These are phyloP conservation scores for Protaetia brevitarsis DNA, from an alignment of 1,140 invertebrate species.

Conservation along the genomic window DNA sequence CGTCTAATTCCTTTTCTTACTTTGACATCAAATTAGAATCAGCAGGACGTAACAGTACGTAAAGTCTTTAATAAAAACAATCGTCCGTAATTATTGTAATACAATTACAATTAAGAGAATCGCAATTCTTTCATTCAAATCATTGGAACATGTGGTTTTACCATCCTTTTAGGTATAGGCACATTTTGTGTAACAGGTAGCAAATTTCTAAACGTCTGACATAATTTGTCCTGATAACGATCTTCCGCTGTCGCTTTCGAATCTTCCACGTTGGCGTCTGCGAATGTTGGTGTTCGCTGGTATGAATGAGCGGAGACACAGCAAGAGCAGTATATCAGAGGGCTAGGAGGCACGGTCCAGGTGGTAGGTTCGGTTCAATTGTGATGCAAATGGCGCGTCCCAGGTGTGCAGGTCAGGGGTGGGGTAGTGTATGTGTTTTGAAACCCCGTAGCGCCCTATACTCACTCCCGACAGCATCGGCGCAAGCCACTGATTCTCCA, in stretches of 20 bases:
- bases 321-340: conserved; percentile 10
- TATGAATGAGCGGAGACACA: conserved; percentile 19
- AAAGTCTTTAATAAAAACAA: no score
- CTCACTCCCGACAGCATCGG: conserved; percentile 12
- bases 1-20: no score
- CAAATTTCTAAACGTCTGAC: neutral
- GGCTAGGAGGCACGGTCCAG: conserved; percentile 26
- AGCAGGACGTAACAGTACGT: no score
- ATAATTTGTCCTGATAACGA: neutral
- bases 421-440: conserved; percentile 23
- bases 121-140: no score
- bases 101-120: no score
- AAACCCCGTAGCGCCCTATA: conserved; percentile 15
- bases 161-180: neutral
- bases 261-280: neutral
- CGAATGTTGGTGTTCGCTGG: conserved; percentile 21
- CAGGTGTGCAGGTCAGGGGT: conserved; percentile 30
- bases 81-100: no score
- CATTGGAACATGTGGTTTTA: neutral
- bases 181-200: neutral
- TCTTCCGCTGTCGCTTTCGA: neutral
- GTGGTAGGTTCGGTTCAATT: conserved; percentile 28
- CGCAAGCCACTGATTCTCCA: neutral
- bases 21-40: no score
- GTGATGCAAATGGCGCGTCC: conserved; percentile 30